Conservation (phyloP, 2,113 vertebrate species). For the Forbesichthys papilliferus region DNA sequence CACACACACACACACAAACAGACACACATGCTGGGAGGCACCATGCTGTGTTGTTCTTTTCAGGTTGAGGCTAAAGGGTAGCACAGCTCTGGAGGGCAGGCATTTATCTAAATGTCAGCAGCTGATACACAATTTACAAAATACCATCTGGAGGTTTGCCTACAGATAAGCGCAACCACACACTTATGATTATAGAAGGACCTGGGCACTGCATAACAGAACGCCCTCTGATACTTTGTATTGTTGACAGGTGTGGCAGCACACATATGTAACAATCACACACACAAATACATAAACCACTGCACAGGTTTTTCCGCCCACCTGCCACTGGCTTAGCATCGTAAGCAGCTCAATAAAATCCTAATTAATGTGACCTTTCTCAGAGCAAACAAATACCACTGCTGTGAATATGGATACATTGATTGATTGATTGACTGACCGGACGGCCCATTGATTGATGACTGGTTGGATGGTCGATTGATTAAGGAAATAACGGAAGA, state of each 20-base stretch:
- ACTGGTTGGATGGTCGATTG: background rate
- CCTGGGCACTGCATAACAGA: slow-evolving; percentile 25
- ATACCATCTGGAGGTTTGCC: slow-evolving; percentile 59
- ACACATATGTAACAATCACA: background rate
- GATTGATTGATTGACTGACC: too few relatives aligned
- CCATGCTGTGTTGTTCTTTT: slow-evolving; percentile 34
- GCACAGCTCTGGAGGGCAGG: slow-evolving; percentile 66
- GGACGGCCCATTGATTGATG: too few relatives aligned
- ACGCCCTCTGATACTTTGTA: slow-evolving; percentile 25
- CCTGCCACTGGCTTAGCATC: background rate
- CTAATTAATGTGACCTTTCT: background rate
- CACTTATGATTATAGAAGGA: slow-evolving; percentile 9
- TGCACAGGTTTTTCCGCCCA: background rate
- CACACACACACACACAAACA: slow-evolving; percentile 1
- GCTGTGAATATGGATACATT: too few relatives aligned
- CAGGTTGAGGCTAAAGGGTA: slow-evolving; percentile 68
- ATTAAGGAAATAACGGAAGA: background rate
- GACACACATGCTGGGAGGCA: slow-evolving; percentile 15
- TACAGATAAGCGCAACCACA: slow-evolving; percentile 29
- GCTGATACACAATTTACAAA: slow-evolving; percentile 67
- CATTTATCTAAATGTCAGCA: slow-evolving; percentile 79
- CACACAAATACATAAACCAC: background rate
- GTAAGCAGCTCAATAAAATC: background rate
- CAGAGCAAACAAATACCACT: background rate
- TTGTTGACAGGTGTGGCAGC: background rate